Evolutionary conservation across 2,888 invertebrate species (phyloP).

Genomic region (Ochropacha duplaris): DNA sequence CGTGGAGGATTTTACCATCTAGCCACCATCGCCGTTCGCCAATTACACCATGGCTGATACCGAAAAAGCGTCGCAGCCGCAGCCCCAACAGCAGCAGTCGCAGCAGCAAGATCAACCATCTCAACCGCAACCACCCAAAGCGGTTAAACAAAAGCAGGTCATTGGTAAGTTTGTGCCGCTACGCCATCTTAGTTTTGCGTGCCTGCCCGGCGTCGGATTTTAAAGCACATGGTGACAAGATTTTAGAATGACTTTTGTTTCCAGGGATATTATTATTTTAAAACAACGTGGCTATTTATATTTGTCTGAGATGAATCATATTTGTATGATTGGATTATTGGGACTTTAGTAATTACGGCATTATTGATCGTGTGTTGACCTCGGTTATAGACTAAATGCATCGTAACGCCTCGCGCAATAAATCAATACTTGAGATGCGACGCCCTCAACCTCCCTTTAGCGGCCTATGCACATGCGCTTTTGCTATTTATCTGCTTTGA

Average conservation of each 20-base stretch:
- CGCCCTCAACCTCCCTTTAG: constrained; percentile 22
- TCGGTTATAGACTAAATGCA: constrained; percentile 31
- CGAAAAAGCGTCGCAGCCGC: constrained; percentile 90
- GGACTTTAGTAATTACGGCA: constrained; percentile 21
- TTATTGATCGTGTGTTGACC: constrained; percentile 65
- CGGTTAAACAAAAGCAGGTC: constrained; percentile 92
- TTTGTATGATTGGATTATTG: neutral
- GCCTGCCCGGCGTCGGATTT: constrained; percentile 64
- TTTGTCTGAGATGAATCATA: neutral
- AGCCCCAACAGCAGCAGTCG: constrained; percentile 86
- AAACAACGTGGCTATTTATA: neutral
- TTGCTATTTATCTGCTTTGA: neutral
- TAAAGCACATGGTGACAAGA: constrained; percentile 68
- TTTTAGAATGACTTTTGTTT: constrained; percentile 24
- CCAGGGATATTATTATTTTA: constrained; percentile 8
- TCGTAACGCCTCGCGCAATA: constrained; percentile 29
- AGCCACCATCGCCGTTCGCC: constrained; percentile 89
- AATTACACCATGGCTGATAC: constrained; percentile 97
- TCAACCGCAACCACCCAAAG: constrained; percentile 84
- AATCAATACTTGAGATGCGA: constrained; percentile 55
- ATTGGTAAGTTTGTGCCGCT: constrained; percentile 87
- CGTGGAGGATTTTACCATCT: constrained; percentile 89
- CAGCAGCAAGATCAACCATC: constrained; percentile 85
- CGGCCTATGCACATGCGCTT: constrained; percentile 1
- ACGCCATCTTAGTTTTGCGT: constrained; percentile 77